Evolutionary conservation across 2,888 invertebrate species (phyloP).

Genomic region (Cerceris ruficornis): DNA sequence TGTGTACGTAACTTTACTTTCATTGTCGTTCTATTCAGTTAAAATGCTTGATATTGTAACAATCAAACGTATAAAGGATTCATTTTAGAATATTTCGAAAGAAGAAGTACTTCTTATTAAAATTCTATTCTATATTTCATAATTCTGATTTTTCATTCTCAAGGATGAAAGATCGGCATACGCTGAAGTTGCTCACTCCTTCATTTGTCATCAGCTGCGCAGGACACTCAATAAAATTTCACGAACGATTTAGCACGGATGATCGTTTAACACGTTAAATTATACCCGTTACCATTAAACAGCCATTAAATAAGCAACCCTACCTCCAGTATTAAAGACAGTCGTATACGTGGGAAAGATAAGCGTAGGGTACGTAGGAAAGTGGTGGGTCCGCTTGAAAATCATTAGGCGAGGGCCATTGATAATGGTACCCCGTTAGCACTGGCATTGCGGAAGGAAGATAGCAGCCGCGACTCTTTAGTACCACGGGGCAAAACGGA

Average conservation of each 20-base stretch:
- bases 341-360: neutral
- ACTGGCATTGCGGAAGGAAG: slow-evolving; percentile 69
- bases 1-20: no score
- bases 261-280: slow-evolving; percentile 16
- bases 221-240: slow-evolving; percentile 10
- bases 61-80: no score
- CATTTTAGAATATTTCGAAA: no score
- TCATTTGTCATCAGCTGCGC: no score
- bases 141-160: no score
- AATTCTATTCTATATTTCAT: no score
- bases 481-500: slow-evolving; percentile 55
- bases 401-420: slow-evolving; percentile 70
- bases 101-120: no score
- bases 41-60: no score
- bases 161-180: no score
- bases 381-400: slow-evolving; percentile 69
- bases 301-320: slow-evolving; percentile 5
- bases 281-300: slow-evolving; percentile 22
- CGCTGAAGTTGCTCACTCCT: no score
- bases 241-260: slow-evolving; percentile 13
- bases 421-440: slow-evolving; percentile 68
- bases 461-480: slow-evolving; percentile 72
- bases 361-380: neutral
- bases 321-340: neutral
- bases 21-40: no score